Conservation (phyloP, 1,140 invertebrate genomes). For the Papilio helenus region DNA sequence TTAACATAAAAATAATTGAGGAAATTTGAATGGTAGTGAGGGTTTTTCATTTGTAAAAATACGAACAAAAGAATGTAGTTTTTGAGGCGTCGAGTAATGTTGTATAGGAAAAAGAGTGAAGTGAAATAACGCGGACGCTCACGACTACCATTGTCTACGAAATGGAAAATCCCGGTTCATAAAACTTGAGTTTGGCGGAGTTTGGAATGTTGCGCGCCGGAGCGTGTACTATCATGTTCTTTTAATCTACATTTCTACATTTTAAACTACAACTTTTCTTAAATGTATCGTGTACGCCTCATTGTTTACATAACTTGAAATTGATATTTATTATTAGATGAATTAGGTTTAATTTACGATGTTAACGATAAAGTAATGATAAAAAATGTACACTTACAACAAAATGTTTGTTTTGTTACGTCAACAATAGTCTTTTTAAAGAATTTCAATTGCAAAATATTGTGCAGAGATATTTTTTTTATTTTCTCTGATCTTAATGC, state of each 20-base stretch:
- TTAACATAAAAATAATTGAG: not conserved
- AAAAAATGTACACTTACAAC: too few relatives aligned
- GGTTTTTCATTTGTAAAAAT: not conserved
- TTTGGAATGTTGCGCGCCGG: not conserved
- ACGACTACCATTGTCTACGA: constrained; percentile 21
- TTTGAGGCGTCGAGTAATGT: not conserved
- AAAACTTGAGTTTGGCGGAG: constrained; percentile 21
- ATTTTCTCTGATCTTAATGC: not conserved
- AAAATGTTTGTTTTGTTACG: too few relatives aligned
- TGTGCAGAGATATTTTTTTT: not conserved
- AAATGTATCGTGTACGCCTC: not conserved
- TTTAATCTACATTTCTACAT: not conserved
- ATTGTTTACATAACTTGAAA: too few relatives aligned
- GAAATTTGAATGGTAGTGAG: not conserved
- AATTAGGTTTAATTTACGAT: too few relatives aligned
- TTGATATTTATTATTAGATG: too few relatives aligned
- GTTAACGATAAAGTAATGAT: too few relatives aligned
- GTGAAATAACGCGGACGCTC: constrained; percentile 9
- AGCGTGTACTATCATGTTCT: not conserved
- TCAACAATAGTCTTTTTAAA: not conserved
- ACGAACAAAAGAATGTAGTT: constrained; percentile 17
- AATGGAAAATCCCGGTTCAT: constrained; percentile 31
- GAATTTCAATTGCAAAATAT: not conserved
- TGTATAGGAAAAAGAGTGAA: constrained; percentile 26
- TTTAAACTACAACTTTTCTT: not conserved